A percentile compares a stretch with the other conserved stretches of the same genome.
Conservation (phyloP, 1,140 invertebrate genomes). For the Mizuhopecten yessoensis region DNA sequence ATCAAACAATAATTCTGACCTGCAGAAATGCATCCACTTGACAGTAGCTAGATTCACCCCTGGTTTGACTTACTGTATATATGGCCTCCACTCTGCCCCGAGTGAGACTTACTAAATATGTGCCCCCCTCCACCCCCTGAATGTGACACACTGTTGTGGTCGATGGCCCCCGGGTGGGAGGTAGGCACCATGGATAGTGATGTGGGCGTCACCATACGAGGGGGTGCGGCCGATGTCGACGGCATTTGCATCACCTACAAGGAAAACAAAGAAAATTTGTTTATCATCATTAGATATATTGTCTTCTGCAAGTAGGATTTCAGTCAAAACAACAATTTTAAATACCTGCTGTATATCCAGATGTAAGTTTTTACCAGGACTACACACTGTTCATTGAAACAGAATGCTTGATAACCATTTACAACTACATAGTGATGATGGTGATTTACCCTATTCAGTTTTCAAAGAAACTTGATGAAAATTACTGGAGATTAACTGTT, state of each 20-base stretch:
- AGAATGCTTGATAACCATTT: no score
- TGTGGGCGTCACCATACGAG: constrained; percentile 52
- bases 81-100: constrained; percentile 36
- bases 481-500: no score
- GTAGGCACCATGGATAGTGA: constrained; percentile 58
- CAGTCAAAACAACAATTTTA: no score
- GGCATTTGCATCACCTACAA: constrained; percentile 52
- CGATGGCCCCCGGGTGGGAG: constrained; percentile 43
- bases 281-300: no score
- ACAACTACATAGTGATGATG: no score
- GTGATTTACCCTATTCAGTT: no score
- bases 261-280: neutral
- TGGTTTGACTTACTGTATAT: constrained; percentile 13
- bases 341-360: no score
- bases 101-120: constrained; percentile 38
- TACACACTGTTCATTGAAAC: no score
- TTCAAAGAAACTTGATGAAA: no score
- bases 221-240: constrained; percentile 47
- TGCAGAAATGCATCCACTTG: neutral
- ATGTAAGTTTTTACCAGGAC: no score
- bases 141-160: constrained; percentile 17
- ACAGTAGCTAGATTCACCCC: neutral
- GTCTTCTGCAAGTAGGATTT: no score
- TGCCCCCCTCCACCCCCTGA: constrained; percentile 20
- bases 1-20: neutral